Evolutionary conservation across 2,888 invertebrate species (phyloP), one percentile per base, ranked within the genome.

Genomic region (Ophion slaviceki): DNA sequence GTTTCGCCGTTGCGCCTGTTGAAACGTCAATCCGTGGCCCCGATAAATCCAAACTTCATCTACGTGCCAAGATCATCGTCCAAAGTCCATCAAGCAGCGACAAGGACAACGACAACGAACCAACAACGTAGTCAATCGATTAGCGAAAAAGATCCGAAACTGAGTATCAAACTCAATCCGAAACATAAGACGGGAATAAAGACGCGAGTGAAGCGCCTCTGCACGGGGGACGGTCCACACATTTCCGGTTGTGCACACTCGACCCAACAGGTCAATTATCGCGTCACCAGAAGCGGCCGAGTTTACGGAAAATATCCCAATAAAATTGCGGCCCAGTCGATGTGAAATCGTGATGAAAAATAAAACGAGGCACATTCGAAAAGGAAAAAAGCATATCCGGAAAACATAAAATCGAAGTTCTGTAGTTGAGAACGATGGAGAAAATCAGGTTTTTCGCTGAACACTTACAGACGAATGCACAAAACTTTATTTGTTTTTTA

Each of bases 251-350:
- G 88, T 45, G 82, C 89, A 0, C 87, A 90, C 32, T 86, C 87
- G 10, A 83, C 85, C 17, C 91, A 91, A 62, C 90, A 92, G 70
- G 85, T 92, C 40, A 90, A 91, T 71, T 94, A 92, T 87, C 90
- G 90, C 66, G 91, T 93, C 61, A 94, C 94, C 17, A 91, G 94
- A 74, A 94, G 94, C 85, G 94, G 94, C 47, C 91, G 90, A 82
- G 81, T 94, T 68, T 94, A 94, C 84, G 94, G 94, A 76, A 92
- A 90, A 88, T 94, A 93, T 85, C 90, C 89, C 14, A 90, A 89
- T 88, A 92, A 92, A 89, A 80, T 87, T 71, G 80, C 75, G 20
- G 59, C 89, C 17, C 81, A 81, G 68, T 47, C 81, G 11, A 70
- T 75, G 62, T 81, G 62, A 76, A 20, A 14, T 5, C 45, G n/a